Base-by-base conservation (phyloP, 2,888 invertebrate species). In the Amiota communis region DNA sequence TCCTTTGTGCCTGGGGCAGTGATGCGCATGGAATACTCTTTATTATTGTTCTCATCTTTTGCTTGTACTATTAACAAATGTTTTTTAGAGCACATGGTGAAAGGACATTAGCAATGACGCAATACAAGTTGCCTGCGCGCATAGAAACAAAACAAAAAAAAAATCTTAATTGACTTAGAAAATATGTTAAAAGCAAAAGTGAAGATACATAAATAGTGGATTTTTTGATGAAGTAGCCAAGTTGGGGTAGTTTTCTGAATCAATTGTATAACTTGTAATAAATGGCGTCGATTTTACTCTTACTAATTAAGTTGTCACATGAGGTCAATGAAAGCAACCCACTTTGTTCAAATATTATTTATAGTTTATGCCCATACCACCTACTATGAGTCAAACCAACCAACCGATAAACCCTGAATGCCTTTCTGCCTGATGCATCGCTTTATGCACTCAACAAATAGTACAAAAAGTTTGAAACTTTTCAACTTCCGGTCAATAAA, bases 401-500 rank as follows among this genome's bases (percentile, higher is more conserved):
- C 67, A 13, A 13, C 9, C 20, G 4, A 4, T 10, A 12, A n/a
- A n/a, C 13, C 53, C 4, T 12, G 36, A 2, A 6, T 36, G 36
- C 36, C 6, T 36, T 36, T 6, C 36, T 36, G 36, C 36, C 36
- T 6, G 3, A 36, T 36, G 36, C 36, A 36, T 6, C 36, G 36
- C 36, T 36, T 36, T 36, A n/a, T 53, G 53, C 63, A 12, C 23
- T 23, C 9, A 10, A 12, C 9, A 51, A 46, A 20, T 36, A n/a
- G n/a, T n/a, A 68, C 51, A 49, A 76, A 83, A 86, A 84, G 81
- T 87, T 86, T 67, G 46, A 80, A 87, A 87, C 86, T 87, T 87
- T 85, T 84, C 79, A 86, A 84, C 87, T 86, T 87, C 82, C 85
- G 86, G 85, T 81, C 83, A 86, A 80, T 72, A 79, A 75, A 79